Evolutionary conservation across 2,888 invertebrate species (phyloP), one percentile per base, ranked within the genome.

Genomic region (Diploptera punctata): DNA sequence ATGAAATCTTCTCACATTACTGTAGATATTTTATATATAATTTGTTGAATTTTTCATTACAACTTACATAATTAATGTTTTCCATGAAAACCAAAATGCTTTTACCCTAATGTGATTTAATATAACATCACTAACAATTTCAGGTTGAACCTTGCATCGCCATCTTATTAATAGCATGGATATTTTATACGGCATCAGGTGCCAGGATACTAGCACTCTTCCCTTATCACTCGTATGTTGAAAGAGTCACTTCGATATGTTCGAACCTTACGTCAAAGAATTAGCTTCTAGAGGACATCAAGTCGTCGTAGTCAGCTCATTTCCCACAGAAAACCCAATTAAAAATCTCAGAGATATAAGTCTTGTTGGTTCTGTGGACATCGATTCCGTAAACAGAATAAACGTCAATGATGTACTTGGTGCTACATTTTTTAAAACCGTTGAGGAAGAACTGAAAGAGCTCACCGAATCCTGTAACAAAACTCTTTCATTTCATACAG

Each of bases 171-270:
- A n/a, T n/a, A n/a, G n/a, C n/a, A n/a, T n/a, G n/a, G n/a, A n/a
- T n/a, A n/a, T n/a, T n/a, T n/a, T n/a, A n/a, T n/a, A n/a, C n/a
- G n/a, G n/a, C n/a, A n/a, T 21, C 21, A 31, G 54, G 68, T 21
- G 29, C 47, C 52, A 49, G 69, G 18, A 72, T 72, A 19, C 52
- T 72, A 9, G 72, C 60, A n/a, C 29, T 72, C 2, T 72, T 72
- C 24, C 72, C 72, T 5, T 68, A 72, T 52, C 61, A 49, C n/a
- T n/a, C n/a, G n/a, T n/a, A n/a, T n/a, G n/a, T 31, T 68, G 68
- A 19, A 72, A 62, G 52, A 72, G 72, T 62, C 72, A 72, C 43
- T 72, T 72, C 38, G 61, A 68, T 33, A 62, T 72, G 21, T 62
- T 62, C 52, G 72, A 68, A 43, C 62, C 61, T n/a, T 44, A n/a